Evolutionary conservation across 1,140 invertebrate genomes (phyloP).

Genomic region (Mactra quadrangularis): DNA sequence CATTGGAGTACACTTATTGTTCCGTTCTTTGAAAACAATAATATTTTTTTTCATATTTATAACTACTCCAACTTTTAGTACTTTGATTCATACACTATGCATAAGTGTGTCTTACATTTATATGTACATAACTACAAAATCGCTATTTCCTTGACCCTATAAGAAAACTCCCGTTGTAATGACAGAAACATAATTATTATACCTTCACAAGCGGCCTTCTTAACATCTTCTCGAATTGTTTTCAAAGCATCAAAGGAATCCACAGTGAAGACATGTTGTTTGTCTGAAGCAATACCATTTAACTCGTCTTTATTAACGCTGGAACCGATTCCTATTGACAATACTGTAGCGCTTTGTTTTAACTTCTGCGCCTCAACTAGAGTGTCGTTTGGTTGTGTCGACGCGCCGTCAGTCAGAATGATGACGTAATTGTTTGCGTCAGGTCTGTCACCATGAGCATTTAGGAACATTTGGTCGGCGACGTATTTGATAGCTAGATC

Average conservation of each 20-base stretch:
- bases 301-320: constrained; percentile 63
- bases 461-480: constrained; percentile 43
- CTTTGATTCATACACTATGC: too few species aligned
- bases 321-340: constrained; percentile 65
- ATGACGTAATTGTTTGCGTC: constrained; percentile 62
- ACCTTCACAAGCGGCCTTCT: constrained; percentile 61
- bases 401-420: constrained; percentile 69
- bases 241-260: constrained; percentile 57
- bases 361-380: constrained; percentile 32
- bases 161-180: too few species aligned
- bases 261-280: constrained; percentile 62
- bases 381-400: constrained; percentile 53
- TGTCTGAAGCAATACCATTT: constrained; percentile 64
- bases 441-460: constrained; percentile 51
- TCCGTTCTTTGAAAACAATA: too few species aligned
- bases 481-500: constrained; percentile 59
- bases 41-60: too few species aligned
- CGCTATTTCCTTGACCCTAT: too few species aligned
- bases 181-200: background rate
- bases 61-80: too few species aligned
- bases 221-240: constrained; percentile 58
- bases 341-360: constrained; percentile 54
- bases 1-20: too few species aligned
- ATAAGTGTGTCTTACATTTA: too few species aligned
- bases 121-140: too few species aligned